Base-by-base conservation (phyloP, 1,140 invertebrate genomes). In the Drosophila lacertosa region DNA sequence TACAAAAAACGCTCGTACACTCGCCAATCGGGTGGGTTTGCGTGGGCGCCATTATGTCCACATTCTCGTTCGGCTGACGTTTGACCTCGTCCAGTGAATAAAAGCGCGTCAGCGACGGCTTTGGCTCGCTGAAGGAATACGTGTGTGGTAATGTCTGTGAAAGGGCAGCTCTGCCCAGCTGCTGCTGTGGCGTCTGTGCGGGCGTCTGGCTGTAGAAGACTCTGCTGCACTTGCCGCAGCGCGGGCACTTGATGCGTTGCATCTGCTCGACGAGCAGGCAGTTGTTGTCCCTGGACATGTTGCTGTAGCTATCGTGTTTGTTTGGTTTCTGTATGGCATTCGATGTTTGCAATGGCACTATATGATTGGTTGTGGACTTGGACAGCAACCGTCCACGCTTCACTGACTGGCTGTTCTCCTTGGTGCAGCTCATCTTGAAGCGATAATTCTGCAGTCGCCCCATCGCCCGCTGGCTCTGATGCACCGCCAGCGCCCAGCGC, bases 301-400 rank as follows among this genome's bases (percentile, higher is more conserved):
- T 70, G 2, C 33, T 47, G 18, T 73, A 55, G 1, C 18, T 60
- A 1, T 5, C 50, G 37, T 60, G 13, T 40, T 68, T 59, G 51
- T 40, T 54, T 54, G 51, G 62, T 64, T 20, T 60, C 18, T 39
- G 29, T 67, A 63, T 72, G 79, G 54, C 62, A 40, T 81, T 88
- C 3, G 77, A 88, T 33, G 42, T 55, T 47, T 82, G 71, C 33
- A 89, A 88, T 88, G 83, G 82, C 78, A 89, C 83, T 55, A 63
- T 16, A 47, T 44, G 32, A 3, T 35, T 65, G 39, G 63, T 54
- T 29, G 47, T 55, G 5, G 53, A 69, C 54, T 47, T 60, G 11
- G 55, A 71, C 13, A 69, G 40, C 37, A 69, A 45, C 10, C 39
- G 58, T 15, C 39, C 39, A 7, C 45, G 48, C 20, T 82, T 82